Conservation (phyloP, 2,113 vertebrate genomes). For the Ammospiza nelsoni region DNA sequence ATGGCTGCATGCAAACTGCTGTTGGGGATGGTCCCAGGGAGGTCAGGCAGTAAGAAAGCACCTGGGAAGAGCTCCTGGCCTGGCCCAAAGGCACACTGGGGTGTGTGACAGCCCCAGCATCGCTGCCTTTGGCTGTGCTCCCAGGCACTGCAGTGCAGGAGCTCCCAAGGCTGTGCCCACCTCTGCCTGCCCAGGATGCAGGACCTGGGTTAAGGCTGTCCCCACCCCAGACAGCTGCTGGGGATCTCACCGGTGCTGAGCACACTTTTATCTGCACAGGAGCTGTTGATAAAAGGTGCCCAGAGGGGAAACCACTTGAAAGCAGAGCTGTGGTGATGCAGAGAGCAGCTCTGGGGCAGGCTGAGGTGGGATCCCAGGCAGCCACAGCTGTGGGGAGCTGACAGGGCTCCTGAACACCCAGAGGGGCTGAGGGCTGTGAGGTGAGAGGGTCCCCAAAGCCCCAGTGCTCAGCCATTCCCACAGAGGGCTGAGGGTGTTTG, state of each 20-base stretch:
- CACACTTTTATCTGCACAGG: neutral
- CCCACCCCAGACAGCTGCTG: neutral
- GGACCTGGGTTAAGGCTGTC: neutral
- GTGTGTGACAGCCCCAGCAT: neutral
- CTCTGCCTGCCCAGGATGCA: neutral
- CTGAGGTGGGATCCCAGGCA: neutral
- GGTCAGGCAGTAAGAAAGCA: neutral
- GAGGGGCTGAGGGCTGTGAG: neutral
- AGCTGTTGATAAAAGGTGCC: conserved; percentile 40
- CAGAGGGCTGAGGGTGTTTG: neutral
- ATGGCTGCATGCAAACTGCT: conserved; percentile 16
- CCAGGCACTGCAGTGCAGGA: neutral
- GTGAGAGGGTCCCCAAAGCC: neutral
- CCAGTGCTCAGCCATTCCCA: neutral
- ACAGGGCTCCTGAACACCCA: neutral
- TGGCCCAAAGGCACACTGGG: neutral
- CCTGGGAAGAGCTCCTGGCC: neutral
- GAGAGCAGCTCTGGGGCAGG: conserved; percentile 27
- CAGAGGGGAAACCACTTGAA: conserved; percentile 42
- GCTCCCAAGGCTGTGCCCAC: neutral
- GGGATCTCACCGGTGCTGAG: neutral
- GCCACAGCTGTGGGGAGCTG: neutral
- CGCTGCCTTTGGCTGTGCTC: neutral
- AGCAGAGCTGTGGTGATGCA: neutral
- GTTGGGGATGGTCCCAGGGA: neutral